Base-by-base conservation (phyloP, 2,113 vertebrate genomes). In the Clarias batrachus region DNA sequence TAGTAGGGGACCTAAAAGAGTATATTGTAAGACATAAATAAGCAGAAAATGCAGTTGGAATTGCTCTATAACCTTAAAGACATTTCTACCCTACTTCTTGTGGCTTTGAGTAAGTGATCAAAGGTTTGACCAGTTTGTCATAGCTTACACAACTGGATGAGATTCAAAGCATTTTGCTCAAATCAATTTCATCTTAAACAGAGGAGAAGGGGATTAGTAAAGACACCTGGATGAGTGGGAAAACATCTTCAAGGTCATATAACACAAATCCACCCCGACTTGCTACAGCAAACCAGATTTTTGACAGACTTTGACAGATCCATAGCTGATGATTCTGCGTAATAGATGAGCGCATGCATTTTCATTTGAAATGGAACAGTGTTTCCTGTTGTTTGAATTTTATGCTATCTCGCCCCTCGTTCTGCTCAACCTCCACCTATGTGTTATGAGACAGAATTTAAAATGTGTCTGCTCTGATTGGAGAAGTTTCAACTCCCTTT, bases 391-490 rank as follows among this genome's bases (percentile, higher is more conserved):
- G 73, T 14, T 12, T 0, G 21, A 52, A n/a, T 52, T 76, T 52
- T 52, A 76, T n/a, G 41, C 4, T n/a, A 76, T 52, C 4, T 52
- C 2, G 6, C 71, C 13, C 37, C 4, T 48, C 5, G 14, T 52
- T 41, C 52, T 52, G 41, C 23, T 52, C 52, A 48, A 8, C 37
- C 37, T 74, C 37, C 10, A 74, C 11, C 41, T 80, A 80, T 21
- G 16, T 16, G 21, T 62, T 80, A 79, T 59, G n/a, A 60, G 19
- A 60, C 3, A 76, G 41, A n/a, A 23, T 76, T 76, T 14, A 25
- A 23, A 76, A 23, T 76, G 73, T 76, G 73, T 76, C 73, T 76
- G 73, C 71, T 76, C 71, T 76, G 73, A 76, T 52, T 76, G 41
- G 23, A 76, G 73, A 11, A 11, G 41, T 76, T 52, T 41, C n/a